Base-by-base conservation (phyloP, 2,113 vertebrate species). In the Calyptomena viridis region DNA sequence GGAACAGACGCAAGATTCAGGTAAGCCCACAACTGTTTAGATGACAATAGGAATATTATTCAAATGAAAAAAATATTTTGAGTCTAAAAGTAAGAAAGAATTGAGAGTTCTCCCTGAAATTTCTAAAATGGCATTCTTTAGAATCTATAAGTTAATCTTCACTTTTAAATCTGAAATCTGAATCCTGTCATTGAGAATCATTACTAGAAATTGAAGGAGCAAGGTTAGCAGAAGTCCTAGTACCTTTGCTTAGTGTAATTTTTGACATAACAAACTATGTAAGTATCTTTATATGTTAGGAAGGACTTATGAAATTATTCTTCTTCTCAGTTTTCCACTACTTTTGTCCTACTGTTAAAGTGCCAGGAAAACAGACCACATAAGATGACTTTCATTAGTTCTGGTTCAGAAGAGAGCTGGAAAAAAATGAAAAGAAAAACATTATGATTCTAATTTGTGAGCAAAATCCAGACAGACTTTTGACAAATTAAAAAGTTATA, bases 291-390 rank as follows among this genome's bases (percentile, higher is more conserved):
- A 20, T 62, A 46, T 86, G 46, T 22, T 35, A 86, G 42, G 55
- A 87, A 80, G 59, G 49, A 56, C 50, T 88, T 86, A 80, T 18
- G 33, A 90, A 86, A 91, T 86, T 52, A 63, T 63, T 55, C 5
- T 75, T 66, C 46, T 72, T 79, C 87, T 95, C 82, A 67, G 37
- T 73, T 94, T 90, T 94, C 85, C 1, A 6, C 59, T 94, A 76
- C 79, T 88, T 91, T 72, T 94, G 83, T 89, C 35, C 60, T 83
- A 63, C 94, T 88, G 44, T 75, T 92, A 71, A 88, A 93, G n/a
- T 74, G 47, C 90, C 75, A 96, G 64, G 82, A 96, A 94, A 95
- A 88, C 68, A 95, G 90, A 91, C 59, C 64, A 74, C 76, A 77
- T 92, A 85, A 95, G 31, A 90, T 74, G 55, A 88, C 63, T 92